Percentiles rank a stretch among this genome's conserved stretches.
These are phyloP conservation scores for Cyclina sinensis DNA, from an alignment of 1,140 invertebrate species.

Conservation along the genomic window DNA sequence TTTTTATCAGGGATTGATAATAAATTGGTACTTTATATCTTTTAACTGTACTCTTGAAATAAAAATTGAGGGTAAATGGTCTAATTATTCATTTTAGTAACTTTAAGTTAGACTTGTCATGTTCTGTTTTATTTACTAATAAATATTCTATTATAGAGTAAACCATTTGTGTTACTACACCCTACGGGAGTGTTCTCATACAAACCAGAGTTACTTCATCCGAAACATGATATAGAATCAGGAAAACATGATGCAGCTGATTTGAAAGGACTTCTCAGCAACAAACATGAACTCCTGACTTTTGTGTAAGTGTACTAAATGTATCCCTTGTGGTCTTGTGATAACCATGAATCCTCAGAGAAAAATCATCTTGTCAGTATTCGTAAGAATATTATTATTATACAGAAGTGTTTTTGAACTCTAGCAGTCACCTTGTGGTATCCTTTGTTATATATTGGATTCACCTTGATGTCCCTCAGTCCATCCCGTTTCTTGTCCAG, in stretches of 20 bases:
- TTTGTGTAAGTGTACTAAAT: conserved; percentile 93
- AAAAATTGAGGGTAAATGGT: too few species aligned
- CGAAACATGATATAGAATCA: conserved; percentile 88
- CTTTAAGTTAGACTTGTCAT: too few species aligned
- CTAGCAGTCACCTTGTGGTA: not conserved
- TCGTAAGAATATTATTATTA: not conserved
- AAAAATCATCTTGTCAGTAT: not conserved
- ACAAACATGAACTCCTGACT: conserved; percentile 94
- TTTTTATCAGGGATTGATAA: too few species aligned
- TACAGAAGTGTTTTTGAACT: not conserved
- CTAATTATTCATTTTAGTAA: too few species aligned
- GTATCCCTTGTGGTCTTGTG: too few species aligned
- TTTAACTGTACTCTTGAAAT: too few species aligned
- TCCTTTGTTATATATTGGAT: not conserved
- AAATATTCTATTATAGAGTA: conserved; percentile 89
- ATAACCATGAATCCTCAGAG: not conserved
- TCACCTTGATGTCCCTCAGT: not conserved
- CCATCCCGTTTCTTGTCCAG: not conserved
- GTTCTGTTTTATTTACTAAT: too few species aligned
- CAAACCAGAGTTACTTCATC: conserved; percentile 92
- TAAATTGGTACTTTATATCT: too few species aligned
- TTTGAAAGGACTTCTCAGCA: conserved; percentile 89
- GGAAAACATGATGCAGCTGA: conserved; percentile 72
- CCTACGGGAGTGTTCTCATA: conserved; percentile 96
- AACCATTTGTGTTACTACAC: conserved; percentile 96